Conservation (phyloP, 2,888 invertebrate genomes). For the Scrobipalpa costella region DNA sequence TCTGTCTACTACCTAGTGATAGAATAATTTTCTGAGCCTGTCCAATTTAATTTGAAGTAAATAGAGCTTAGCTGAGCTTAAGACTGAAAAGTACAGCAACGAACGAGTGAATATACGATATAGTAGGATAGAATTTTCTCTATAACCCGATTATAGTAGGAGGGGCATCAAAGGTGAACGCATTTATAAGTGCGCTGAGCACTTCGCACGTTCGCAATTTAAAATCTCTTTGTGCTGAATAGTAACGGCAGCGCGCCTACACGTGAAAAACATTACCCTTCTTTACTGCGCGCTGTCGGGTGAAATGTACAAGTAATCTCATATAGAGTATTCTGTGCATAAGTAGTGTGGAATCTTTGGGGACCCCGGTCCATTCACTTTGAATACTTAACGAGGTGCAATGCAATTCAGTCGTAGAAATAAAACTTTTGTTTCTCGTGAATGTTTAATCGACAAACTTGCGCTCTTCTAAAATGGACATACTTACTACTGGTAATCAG, state of each 20-base stretch:
- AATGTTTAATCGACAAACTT: constrained; percentile 37
- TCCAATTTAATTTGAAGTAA: too few species aligned
- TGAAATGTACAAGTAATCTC: not conserved
- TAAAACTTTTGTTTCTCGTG: constrained; percentile 28
- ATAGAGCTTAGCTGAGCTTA: too few species aligned
- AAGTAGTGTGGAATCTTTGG: constrained; percentile 10
- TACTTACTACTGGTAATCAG: too few species aligned
- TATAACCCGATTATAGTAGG: not conserved
- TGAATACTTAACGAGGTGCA: constrained; percentile 20
- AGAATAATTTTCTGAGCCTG: too few species aligned
- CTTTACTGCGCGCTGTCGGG: not conserved
- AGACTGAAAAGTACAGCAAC: too few species aligned
- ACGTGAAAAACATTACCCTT: not conserved
- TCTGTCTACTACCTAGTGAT: too few species aligned
- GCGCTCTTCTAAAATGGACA: constrained; percentile 33
- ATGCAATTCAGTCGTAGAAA: constrained; percentile 24
- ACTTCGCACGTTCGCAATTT: too few species aligned
- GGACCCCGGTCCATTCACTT: constrained; percentile 13
- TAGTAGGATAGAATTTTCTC: too few species aligned
- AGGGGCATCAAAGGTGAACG: not conserved
- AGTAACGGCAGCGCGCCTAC: not conserved
- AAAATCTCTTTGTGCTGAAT: too few species aligned
- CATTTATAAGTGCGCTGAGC: not conserved
- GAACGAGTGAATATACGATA: too few species aligned
- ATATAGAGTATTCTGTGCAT: not conserved